Evolutionary conservation across 2,113 vertebrate species (phyloP).

Genomic region (Rattus rattus): DNA sequence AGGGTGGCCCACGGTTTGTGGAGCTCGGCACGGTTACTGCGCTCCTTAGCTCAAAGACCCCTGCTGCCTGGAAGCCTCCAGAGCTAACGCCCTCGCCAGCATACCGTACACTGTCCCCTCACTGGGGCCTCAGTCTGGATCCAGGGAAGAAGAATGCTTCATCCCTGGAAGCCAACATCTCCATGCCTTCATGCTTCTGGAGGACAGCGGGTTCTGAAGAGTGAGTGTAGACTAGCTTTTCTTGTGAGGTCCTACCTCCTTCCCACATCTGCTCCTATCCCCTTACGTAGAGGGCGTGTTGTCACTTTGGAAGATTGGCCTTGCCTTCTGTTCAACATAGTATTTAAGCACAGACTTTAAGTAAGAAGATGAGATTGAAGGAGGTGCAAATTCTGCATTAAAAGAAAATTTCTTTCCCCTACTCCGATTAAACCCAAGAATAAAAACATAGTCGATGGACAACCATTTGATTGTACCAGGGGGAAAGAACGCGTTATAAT

Average conservation of each 20-base stretch:
- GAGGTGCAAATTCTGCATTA: slow-evolving; percentile 10
- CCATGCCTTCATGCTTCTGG: neutral
- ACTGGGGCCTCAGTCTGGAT: neutral
- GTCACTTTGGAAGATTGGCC: neutral
- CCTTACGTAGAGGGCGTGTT: neutral
- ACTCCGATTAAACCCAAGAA: slow-evolving; percentile 37
- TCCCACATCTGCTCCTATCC: neutral
- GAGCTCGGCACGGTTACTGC: neutral
- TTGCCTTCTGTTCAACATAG: neutral
- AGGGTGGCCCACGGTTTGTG: neutral
- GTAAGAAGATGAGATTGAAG: slow-evolving; percentile 42
- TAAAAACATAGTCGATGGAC: slow-evolving; percentile 33
- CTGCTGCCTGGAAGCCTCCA: neutral
- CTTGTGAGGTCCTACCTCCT: neutral
- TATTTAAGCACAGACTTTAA: neutral
- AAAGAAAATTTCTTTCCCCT: slow-evolving; percentile 14
- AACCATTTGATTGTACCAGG: slow-evolving; percentile 43
- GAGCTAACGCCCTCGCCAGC: neutral
- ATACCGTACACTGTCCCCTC: neutral
- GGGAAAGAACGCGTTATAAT: slow-evolving; percentile 32
- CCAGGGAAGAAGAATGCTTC: neutral
- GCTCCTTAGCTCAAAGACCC: neutral
- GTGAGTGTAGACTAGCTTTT: neutral
- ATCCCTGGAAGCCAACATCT: neutral
- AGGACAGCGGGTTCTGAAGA: neutral